phyloP scores from a whole-genome alignment of 2,888 invertebrate genomes.

The Agrotis ipsilon region DNA sequence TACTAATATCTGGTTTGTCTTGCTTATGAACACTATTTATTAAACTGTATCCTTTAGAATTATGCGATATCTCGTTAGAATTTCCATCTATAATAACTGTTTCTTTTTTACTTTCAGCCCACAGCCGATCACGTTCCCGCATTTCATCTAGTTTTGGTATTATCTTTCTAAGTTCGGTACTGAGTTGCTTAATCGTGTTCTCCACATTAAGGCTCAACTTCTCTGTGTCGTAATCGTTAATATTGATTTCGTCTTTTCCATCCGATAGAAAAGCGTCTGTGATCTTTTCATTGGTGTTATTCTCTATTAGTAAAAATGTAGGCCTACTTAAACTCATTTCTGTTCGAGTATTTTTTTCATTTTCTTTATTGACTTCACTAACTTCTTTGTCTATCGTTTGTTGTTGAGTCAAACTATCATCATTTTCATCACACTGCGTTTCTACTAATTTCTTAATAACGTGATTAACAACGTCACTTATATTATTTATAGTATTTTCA shows the following conservation, averaged over 20 bases:
- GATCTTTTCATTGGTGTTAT: conserved; percentile 85
- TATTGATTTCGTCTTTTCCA: conserved; percentile 90
- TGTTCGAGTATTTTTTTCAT: conserved; percentile 82
- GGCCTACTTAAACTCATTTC: conserved; percentile 87
- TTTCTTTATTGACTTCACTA: conserved; percentile 79
- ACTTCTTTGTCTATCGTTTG: conserved; percentile 70
- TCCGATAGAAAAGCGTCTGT: conserved; percentile 92
- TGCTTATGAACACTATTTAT: conserved; percentile 58
- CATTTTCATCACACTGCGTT: conserved; percentile 77
- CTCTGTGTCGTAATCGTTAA: conserved; percentile 85
- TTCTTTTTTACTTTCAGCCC: conserved; percentile 78
- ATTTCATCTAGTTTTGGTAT: conserved; percentile 89
- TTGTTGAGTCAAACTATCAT: conserved; percentile 60
- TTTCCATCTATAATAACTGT: conserved; percentile 79
- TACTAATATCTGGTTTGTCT: conserved; percentile 61
- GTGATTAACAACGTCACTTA: conserved; percentile 89
- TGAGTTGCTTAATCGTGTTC: conserved; percentile 87
- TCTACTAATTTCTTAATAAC: conserved; percentile 88
- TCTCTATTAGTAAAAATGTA: conserved; percentile 86
- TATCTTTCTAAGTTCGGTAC: conserved; percentile 87
- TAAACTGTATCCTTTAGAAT: conserved; percentile 66
- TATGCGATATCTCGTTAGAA: conserved; percentile 81
- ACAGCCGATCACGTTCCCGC: conserved; percentile 84
- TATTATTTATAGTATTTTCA: conserved; percentile 89
- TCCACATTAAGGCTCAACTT: conserved; percentile 85